Percentiles rank a stretch among this genome's conserved stretches.
phyloP scores from a whole-genome alignment of 2,113 vertebrate genomes.

The Mohoua ochrocephala region DNA sequence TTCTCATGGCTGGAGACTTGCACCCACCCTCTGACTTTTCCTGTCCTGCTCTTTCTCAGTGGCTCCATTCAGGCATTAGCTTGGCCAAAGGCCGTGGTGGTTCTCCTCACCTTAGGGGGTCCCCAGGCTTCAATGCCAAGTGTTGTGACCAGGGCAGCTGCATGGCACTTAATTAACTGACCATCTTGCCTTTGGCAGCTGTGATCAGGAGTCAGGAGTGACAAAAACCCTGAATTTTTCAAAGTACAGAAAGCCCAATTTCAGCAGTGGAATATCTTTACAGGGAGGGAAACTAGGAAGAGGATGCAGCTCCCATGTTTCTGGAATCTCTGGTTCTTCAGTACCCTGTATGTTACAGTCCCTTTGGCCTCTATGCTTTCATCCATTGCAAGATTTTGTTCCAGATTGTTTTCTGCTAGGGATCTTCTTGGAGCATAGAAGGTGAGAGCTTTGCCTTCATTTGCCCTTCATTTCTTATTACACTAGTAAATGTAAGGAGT shows the following conservation, averaged over 20 bases:
- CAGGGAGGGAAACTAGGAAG: background rate
- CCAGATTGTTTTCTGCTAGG: background rate
- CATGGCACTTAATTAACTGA: background rate
- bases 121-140: background rate
- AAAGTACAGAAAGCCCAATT: background rate
- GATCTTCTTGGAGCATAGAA: background rate
- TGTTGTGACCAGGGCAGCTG: background rate
- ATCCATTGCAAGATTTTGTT: background rate
- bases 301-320: background rate
- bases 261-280: background rate
- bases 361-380: background rate
- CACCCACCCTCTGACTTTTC: background rate
- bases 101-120: background rate
- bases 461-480: background rate
- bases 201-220: background rate
- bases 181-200: background rate
- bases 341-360: background rate
- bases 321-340: background rate
- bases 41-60: background rate
- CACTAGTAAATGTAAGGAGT: background rate
- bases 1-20: background rate
- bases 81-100: background rate
- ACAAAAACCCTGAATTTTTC: background rate
- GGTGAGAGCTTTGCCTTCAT: background rate
- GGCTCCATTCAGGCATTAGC: background rate